Evolutionary conservation across 2,888 invertebrate species (phyloP).

Genomic region (Venusia cambrica): DNA sequence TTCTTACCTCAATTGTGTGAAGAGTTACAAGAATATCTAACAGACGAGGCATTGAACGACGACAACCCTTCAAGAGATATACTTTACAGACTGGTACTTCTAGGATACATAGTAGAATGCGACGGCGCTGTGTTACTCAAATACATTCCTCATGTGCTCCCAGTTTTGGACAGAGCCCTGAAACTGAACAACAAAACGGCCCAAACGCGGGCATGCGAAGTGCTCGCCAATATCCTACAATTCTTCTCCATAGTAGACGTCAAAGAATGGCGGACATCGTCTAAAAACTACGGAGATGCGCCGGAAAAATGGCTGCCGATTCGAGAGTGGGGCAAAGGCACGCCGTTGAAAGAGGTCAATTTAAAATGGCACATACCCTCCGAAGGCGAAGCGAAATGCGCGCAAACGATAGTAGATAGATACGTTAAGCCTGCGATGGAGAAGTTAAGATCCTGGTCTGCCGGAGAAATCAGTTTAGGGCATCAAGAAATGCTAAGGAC

Average conservation of each 20-base stretch:
- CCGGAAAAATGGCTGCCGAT: conserved; percentile 86
- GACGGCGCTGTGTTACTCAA: conserved; percentile 83
- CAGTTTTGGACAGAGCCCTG: conserved; percentile 86
- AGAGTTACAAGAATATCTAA: conserved; percentile 82
- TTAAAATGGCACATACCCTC: conserved; percentile 90
- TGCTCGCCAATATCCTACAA: conserved; percentile 81
- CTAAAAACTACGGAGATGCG: conserved; percentile 82
- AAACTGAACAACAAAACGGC: conserved; percentile 86
- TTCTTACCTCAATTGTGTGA: conserved; percentile 88
- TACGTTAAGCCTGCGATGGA: conserved; percentile 84
- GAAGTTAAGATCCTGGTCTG: conserved; percentile 79
- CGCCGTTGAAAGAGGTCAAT: conserved; percentile 83
- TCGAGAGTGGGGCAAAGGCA: conserved; percentile 90
- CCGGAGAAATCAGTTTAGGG: conserved; percentile 73
- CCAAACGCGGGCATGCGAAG: conserved; percentile 81
- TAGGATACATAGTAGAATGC: conserved; percentile 86
- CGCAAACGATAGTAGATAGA: conserved; percentile 83
- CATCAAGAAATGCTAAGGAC: conserved; percentile 85
- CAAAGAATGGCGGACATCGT: conserved; percentile 82
- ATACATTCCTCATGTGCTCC: conserved; percentile 83
- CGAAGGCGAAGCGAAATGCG: conserved; percentile 84
- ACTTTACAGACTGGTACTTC: conserved; percentile 87
- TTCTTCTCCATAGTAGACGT: conserved; percentile 83
- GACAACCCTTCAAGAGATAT: conserved; percentile 90
- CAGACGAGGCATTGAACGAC: conserved; percentile 85